A percentile compares a stretch with the other conserved stretches of the same genome.
phyloP scores from a whole-genome alignment of 2,888 invertebrate species.

The Cyclophora punctaria region DNA sequence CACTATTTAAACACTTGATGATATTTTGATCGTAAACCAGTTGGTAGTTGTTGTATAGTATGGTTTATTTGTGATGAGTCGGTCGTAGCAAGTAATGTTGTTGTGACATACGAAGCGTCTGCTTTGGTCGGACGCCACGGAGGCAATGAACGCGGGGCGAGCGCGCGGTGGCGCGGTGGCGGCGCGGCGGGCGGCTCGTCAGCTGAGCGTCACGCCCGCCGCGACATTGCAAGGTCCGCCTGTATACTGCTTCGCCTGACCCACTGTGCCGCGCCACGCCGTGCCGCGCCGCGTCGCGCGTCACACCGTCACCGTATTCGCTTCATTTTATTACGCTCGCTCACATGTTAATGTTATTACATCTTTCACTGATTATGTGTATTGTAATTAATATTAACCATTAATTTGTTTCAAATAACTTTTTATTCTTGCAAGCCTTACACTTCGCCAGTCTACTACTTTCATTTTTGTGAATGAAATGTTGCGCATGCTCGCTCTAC shows the following conservation, averaged over 20 bases:
- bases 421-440: too few relatives aligned
- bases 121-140: conserved; percentile 76
- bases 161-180: conserved; percentile 51
- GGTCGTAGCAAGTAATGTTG: conserved; percentile 25
- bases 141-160: conserved; percentile 81
- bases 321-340: conserved; percentile 1
- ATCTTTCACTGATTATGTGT: neutral
- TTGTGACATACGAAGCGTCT: conserved; percentile 48
- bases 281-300: conserved; percentile 19
- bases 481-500: conserved; percentile 38
- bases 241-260: conserved; percentile 60
- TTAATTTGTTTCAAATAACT: too few relatives aligned
- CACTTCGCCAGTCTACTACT: conserved; percentile 7
- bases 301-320: conserved; percentile 18
- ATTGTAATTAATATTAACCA: conserved; percentile 1
- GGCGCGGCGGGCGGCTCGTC: conserved; percentile 61
- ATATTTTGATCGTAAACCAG: conserved; percentile 4
- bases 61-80: conserved; percentile 14
- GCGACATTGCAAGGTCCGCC: conserved; percentile 78
- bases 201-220: conserved; percentile 75
- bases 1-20: conserved; percentile 37
- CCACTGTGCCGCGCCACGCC: conserved; percentile 53
- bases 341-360: conserved; percentile 5
- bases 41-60: conserved; percentile 1
- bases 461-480: conserved; percentile 41